Percentiles rank a stretch among this genome's conserved stretches.
These are phyloP conservation scores for Eptesicus fuscus DNA, from an alignment of 2,113 vertebrate species.

Conservation along the genomic window DNA sequence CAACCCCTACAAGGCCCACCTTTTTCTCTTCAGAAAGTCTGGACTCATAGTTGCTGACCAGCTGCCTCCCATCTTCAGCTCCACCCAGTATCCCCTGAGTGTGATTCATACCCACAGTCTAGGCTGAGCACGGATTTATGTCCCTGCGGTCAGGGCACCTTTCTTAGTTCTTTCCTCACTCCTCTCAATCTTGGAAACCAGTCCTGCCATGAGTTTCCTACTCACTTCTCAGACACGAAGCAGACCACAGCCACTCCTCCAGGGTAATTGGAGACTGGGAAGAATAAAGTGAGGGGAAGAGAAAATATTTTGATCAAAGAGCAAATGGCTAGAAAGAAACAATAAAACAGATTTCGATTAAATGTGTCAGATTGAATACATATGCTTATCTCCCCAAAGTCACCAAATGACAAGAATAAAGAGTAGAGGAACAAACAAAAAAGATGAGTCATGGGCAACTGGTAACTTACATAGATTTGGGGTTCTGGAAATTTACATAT, in stretches of 20 bases:
- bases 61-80: not conserved
- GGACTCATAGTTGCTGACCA: not conserved
- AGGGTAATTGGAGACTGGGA: not conserved
- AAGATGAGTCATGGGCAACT: not conserved
- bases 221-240: not conserved
- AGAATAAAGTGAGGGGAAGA: not conserved
- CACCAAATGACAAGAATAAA: not conserved
- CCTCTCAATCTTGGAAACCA: not conserved
- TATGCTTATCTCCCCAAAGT: not conserved
- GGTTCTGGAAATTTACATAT: not conserved
- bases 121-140: not conserved
- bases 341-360: not conserved
- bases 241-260: not conserved
- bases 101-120: not conserved
- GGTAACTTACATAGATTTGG: not conserved
- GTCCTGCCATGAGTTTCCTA: not conserved
- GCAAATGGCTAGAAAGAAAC: not conserved
- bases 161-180: not conserved
- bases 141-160: not conserved
- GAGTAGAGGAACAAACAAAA: not conserved
- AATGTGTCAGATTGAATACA: not conserved
- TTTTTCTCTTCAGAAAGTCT: not conserved
- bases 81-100: not conserved
- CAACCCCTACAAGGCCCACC: not conserved
- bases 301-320: not conserved